Evolutionary conservation across 2,797 vertebrate genomes (phyloP).

Genomic region (Eulemur rubriventer): DNA sequence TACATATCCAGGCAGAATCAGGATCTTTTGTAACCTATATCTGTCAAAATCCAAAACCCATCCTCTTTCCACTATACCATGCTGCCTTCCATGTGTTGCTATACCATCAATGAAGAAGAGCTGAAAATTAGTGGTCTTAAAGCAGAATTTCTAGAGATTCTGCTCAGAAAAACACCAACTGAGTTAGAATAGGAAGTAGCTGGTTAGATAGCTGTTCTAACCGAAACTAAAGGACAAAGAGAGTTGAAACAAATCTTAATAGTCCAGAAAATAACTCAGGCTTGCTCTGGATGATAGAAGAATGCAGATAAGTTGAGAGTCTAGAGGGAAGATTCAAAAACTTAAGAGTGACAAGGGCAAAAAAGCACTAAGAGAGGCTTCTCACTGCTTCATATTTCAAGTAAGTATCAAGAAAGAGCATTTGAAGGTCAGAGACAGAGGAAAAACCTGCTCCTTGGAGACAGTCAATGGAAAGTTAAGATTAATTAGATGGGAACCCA

Average conservation of each 20-base stretch:
- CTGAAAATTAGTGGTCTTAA: not conserved
- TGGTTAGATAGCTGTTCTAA: not conserved
- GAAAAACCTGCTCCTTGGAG: not conserved
- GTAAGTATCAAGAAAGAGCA: not conserved
- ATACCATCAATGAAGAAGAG: not conserved
- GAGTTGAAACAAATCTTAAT: not conserved
- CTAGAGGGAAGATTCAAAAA: not conserved
- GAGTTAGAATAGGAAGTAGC: not conserved
- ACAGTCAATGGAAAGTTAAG: not conserved
- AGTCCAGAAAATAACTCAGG: not conserved
- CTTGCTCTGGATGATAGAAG: not conserved
- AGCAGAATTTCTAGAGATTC: constrained; percentile 16
- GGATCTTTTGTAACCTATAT: not conserved
- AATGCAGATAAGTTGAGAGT: not conserved
- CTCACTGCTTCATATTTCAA: not conserved
- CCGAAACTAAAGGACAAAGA: not conserved
- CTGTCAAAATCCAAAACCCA: not conserved
- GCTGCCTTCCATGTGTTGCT: not conserved
- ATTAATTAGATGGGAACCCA: not conserved
- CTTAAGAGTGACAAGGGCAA: not conserved
- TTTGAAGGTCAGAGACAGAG: not conserved
- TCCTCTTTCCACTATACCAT: not conserved
- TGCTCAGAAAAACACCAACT: not conserved
- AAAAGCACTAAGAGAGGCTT: not conserved
- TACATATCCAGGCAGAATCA: not conserved